Evolutionary conservation across 2,888 invertebrate species (phyloP), one percentile per base, ranked within the genome.

Genomic region (Apamea epomidion): DNA sequence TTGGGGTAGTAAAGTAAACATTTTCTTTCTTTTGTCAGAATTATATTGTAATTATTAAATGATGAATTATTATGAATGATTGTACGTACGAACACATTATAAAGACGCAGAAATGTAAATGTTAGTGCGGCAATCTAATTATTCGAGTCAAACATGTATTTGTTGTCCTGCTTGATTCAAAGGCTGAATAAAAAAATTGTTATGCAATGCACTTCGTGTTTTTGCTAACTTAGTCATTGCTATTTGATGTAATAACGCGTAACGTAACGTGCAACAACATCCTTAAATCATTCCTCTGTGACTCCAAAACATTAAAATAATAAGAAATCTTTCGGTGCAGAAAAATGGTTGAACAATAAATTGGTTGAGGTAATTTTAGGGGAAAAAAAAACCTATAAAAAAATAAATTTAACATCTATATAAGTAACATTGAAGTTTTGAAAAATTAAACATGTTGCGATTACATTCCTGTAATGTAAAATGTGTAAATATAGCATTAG

Each of bases 391-490:
- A 68, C n/a, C n/a, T 29, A 16, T n/a, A 16, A 54, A 29, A 32
- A 51, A 67, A 10, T 10, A 84, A 79, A 64, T 0, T 37, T 48
- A 45, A 54, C 18, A 45, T 21, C 4, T 45, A 51, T 48, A 54
- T 65, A 70, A 10, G 10, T 75, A 76, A 58, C 65, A 81, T 81
- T 70, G 54, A 54, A 73, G n/a, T 77, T 54, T 76, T 76, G 6
- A 76, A 81, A 80, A 78, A 45, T 58, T 58, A 45, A 83, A 83
- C 51, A 29, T 85, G 88, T 87, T 89, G 87, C 89, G 89, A 90
- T 93, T 93, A 95, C 95, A 96, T 96, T 96, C 95, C 96, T 94
- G 93, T 91, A 92, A 93, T 93, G 92, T 94, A 94, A 94, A 94
- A 92, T 93, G 86, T 96, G 96, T 96, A 96, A 95, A 96, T 96